These are phyloP conservation scores for Cydia amplana DNA, from an alignment of 1,140 invertebrate species.

Conservation along the genomic window DNA sequence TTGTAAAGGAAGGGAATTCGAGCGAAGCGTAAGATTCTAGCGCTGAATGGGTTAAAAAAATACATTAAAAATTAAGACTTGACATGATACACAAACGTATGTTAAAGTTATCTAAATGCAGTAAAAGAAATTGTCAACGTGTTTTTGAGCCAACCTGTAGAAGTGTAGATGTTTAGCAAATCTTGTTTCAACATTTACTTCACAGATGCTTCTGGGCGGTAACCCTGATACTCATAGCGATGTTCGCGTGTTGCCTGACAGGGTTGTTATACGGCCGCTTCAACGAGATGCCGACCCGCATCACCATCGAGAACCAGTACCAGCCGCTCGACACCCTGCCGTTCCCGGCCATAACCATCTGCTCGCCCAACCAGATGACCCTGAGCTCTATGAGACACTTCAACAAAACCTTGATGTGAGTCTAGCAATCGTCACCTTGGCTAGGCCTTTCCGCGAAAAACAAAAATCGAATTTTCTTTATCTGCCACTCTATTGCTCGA, in stretches of 20 bases:
- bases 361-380: slow-evolving; percentile 66
- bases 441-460: too few relatives aligned
- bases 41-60: too few relatives aligned
- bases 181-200: neutral
- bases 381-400: slow-evolving; percentile 50
- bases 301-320: slow-evolving; percentile 68
- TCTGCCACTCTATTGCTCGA: too few relatives aligned
- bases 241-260: slow-evolving; percentile 44
- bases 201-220: slow-evolving; percentile 61
- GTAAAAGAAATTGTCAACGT: too few relatives aligned
- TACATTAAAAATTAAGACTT: too few relatives aligned
- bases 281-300: slow-evolving; percentile 60
- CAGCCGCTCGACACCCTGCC: slow-evolving; percentile 48
- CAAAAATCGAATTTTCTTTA: too few relatives aligned
- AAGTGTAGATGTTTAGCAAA: neutral
- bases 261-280: slow-evolving; percentile 55
- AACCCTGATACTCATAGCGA: slow-evolving; percentile 40
- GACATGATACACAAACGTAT: too few relatives aligned
- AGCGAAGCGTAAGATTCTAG: too few relatives aligned
- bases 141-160: too few relatives aligned
- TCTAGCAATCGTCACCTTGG: too few relatives aligned
- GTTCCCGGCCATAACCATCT: slow-evolving; percentile 61
- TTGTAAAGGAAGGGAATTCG: neutral
- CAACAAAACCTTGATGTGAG: slow-evolving; percentile 58
- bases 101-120: too few relatives aligned